Percentiles rank a stretch among this genome's conserved stretches.
These are phyloP conservation scores for Proales similis DNA, from an alignment of 1,140 invertebrate genomes.

Conservation along the genomic window DNA sequence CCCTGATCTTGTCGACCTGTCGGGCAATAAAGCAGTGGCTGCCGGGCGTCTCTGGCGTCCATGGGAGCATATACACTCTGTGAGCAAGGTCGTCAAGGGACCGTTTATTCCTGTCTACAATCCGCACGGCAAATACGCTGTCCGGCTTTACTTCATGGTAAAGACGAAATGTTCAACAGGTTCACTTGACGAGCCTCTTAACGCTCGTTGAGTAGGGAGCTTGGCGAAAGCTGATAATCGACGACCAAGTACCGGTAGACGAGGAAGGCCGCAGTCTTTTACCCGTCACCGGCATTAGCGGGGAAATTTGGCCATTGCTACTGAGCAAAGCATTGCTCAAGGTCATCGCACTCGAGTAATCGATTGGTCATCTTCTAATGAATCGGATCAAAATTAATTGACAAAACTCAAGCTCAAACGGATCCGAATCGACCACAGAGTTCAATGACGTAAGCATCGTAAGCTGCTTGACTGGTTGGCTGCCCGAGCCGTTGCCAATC, in stretches of 20 bases:
- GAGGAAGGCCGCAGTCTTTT: conserved; percentile 47
- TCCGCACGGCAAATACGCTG: conserved; percentile 52
- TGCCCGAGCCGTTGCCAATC: conserved; percentile 51
- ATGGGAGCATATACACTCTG: conserved; percentile 54
- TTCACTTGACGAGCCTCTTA: not conserved
- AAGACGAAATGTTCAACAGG: conserved; percentile 35
- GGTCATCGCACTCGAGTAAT: conserved; percentile 52
- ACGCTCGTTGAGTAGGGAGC: conserved; percentile 43
- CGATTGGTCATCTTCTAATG: conserved; percentile 27
- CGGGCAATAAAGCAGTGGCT: conserved; percentile 38
- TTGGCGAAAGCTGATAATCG: conserved; percentile 53
- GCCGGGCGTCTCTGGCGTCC: conserved; percentile 47
- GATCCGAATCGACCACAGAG: conserved; percentile 41
- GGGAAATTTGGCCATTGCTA: conserved; percentile 54
- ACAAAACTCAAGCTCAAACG: conserved; percentile 20
- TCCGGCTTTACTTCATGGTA: conserved; percentile 53
- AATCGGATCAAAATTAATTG: not conserved
- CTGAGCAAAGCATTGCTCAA: conserved; percentile 52
- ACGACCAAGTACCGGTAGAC: conserved; percentile 52
- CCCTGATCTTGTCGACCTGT: conserved; percentile 36
- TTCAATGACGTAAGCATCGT: conserved; percentile 52
- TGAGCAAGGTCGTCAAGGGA: conserved; percentile 51
- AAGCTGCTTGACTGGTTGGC: conserved; percentile 51
- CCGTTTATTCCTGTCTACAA: conserved; percentile 49
- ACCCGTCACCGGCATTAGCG: conserved; percentile 44